Percentiles rank a stretch among this genome's conserved stretches.
Evolutionary conservation across 1,140 invertebrate species (phyloP).

Genomic region (Lepidurus couesii): DNA sequence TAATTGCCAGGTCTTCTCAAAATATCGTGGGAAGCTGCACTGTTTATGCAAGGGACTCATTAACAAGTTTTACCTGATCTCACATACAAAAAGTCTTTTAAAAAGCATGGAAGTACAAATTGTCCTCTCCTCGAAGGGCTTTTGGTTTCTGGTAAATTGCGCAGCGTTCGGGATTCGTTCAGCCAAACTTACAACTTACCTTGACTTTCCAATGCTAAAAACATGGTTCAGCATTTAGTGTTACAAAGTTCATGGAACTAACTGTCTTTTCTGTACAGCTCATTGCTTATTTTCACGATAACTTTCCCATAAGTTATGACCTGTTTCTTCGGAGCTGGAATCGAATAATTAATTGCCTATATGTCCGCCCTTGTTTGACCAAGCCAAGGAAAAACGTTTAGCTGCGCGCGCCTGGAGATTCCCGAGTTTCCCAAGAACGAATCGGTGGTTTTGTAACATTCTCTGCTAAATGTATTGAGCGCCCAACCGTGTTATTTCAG

Average conservation of each 20-base stretch:
- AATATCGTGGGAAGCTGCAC: neutral
- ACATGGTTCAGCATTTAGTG: neutral
- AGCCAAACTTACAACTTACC: neutral
- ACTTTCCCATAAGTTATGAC: neutral
- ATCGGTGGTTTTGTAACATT: neutral
- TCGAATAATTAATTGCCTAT: neutral
- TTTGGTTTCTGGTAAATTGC: neutral
- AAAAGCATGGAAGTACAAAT: neutral
- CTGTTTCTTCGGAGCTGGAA: neutral
- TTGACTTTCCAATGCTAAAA: neutral
- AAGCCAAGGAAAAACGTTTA: neutral
- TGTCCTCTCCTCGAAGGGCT: neutral
- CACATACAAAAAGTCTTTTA: too few species aligned
- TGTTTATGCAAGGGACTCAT: neutral
- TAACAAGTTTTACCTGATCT: neutral
- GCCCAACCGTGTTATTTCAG: neutral
- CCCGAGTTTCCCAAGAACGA: neutral
- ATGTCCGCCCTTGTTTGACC: constrained; percentile 1
- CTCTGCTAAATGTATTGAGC: neutral
- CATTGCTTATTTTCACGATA: neutral
- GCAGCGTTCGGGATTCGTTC: neutral
- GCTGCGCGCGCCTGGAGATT: neutral
- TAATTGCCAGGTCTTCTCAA: neutral
- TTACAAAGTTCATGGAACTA: too few species aligned
- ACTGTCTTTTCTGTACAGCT: too few species aligned